Conservation (phyloP, 2,888 invertebrate species). For the Aleiodes alternator region DNA sequence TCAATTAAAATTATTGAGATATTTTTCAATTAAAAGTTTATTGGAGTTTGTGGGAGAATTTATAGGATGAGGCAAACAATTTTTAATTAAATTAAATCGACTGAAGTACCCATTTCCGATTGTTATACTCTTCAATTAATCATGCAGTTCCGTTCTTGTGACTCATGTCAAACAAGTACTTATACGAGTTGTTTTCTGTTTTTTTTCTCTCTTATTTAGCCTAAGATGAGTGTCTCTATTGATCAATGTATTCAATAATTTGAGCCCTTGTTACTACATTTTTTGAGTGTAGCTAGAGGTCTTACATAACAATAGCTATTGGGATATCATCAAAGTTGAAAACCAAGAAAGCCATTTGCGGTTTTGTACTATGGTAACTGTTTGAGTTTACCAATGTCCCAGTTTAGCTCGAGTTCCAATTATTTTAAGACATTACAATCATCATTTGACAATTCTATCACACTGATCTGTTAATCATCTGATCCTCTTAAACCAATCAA, state of each 20-base stretch:
- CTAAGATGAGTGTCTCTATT: conserved; percentile 10
- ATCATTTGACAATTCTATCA: neutral
- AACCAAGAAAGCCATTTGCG: conserved; percentile 14
- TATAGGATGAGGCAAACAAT: conserved; percentile 9
- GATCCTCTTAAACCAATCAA: neutral
- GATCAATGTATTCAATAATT: neutral
- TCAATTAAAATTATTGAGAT: conserved; percentile 30
- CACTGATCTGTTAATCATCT: neutral
- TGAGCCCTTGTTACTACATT: too few relatives aligned
- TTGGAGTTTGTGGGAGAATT: conserved; percentile 11
- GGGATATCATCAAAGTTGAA: neutral
- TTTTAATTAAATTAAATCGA: conserved; percentile 34
- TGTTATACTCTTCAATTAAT: conserved; percentile 35
- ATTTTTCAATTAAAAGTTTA: conserved; percentile 35
- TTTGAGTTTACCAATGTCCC: conserved; percentile 20
- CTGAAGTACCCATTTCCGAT: conserved; percentile 29
- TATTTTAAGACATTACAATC: conserved; percentile 7
- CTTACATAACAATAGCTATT: neutral
- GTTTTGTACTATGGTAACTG: conserved; percentile 1
- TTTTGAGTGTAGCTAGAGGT: too few relatives aligned
- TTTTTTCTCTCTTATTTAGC: conserved; percentile 3
- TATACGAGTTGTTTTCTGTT: too few relatives aligned
- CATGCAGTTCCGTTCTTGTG: conserved; percentile 27
- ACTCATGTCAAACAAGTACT: conserved; percentile 28
- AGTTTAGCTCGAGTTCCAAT: neutral